phyloP scores from a whole-genome alignment of 2,113 vertebrate species.

The Epinephelus moara region DNA sequence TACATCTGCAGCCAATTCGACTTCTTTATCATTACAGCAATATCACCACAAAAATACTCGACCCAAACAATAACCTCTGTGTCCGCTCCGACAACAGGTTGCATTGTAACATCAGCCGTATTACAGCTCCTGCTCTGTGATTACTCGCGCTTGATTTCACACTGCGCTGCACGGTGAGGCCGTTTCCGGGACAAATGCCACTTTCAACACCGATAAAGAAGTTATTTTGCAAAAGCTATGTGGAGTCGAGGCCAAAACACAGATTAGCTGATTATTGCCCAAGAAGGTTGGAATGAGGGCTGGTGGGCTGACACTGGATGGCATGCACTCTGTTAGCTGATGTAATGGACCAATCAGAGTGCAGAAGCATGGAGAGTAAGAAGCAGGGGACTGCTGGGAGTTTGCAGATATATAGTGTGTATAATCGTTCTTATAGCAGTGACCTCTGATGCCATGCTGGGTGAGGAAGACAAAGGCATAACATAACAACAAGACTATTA shows the following conservation, averaged over 20 bases:
- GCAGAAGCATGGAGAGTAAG: neutral
- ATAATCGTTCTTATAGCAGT: neutral
- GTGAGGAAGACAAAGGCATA: neutral
- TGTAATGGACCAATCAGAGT: constrained; percentile 35
- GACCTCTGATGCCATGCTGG: neutral
- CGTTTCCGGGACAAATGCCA: constrained; percentile 4
- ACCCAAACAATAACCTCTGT: constrained; percentile 61
- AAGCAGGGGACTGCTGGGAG: neutral
- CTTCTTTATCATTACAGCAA: constrained; percentile 33
- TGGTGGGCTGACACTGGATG: constrained; percentile 14
- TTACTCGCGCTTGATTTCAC: constrained; percentile 39
- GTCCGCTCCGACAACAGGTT: constrained; percentile 47
- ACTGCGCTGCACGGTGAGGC: neutral
- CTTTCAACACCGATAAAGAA: constrained; percentile 36
- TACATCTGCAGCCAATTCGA: constrained; percentile 72
- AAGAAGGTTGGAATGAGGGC: neutral
- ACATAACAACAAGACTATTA: neutral
- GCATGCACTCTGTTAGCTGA: constrained; percentile 25
- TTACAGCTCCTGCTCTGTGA: neutral
- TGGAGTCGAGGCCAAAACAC: constrained; percentile 4
- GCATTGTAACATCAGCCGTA: constrained; percentile 19
- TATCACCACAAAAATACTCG: constrained; percentile 47
- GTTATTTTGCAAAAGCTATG: constrained; percentile 19
- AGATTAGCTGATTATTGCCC: constrained; percentile 32
- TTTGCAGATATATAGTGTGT: neutral